Evolutionary conservation across 2,797 vertebrate species (phyloP).

Genomic region (Notoglanidium macrostoma): DNA sequence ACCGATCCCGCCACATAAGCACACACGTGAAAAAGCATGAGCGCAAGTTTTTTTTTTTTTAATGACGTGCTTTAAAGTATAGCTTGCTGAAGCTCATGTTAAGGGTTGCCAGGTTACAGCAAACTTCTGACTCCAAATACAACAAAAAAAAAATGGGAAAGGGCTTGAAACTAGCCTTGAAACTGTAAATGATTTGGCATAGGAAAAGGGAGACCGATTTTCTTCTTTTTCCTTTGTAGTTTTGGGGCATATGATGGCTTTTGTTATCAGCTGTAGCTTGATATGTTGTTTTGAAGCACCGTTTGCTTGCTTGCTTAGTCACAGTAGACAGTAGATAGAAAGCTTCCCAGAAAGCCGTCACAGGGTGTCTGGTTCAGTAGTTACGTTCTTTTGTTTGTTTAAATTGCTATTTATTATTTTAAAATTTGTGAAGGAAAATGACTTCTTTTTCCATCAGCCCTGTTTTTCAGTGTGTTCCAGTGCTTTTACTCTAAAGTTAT

Average conservation of each 20-base stretch:
- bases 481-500: not conserved
- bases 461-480: not conserved
- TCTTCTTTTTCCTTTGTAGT: too few species aligned
- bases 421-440: not conserved
- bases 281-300: not conserved
- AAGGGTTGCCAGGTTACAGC: not conserved
- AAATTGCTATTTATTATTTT: not conserved
- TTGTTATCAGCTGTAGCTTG: not conserved
- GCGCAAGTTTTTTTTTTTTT: not conserved
- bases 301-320: not conserved
- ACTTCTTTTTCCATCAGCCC: not conserved
- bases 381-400: not conserved
- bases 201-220: not conserved
- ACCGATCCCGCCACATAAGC: not conserved
- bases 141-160: not conserved
- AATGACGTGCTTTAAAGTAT: not conserved
- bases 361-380: not conserved
- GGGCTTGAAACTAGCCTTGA: not conserved
- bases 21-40: not conserved
- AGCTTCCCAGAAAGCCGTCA: not conserved
- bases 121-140: not conserved
- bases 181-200: not conserved
- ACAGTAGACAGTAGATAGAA: not conserved
- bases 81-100: not conserved
- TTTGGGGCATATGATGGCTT: too few species aligned